Evolutionary conservation across 2,797 vertebrate genomes (phyloP), one percentile per base, ranked within the genome.

Genomic region (Oreonectes daqikongensis): DNA sequence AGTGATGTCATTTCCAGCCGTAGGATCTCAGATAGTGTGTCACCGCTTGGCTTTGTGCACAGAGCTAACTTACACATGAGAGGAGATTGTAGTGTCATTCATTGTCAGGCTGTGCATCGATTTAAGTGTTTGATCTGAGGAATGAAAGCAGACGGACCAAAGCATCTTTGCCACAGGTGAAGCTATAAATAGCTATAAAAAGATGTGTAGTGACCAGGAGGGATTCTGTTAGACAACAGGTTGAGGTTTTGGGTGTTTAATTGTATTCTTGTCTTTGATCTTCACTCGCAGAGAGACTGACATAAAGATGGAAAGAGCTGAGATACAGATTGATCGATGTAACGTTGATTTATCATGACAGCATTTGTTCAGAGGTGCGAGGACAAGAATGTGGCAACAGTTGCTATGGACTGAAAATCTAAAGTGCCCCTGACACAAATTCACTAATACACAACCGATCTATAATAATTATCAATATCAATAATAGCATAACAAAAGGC

Each of bases 111-210:
- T 48, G 50, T 35, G 1, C 26, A 71, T 66, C 14, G 42, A 70
- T 80, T 70, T 69, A 30, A 72, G 59, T 66, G 26, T 44, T 50
- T 80, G 71, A 73, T 55, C 42, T 10, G 2, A 4, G 59, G 20
- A 55, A 65, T 68, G 14, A 48, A 40, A 14, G 26, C 15, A 24
- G 40, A n/a, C 66, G 28, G 32, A 52, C 24, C 22, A 17, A 12
- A 52, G 44, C 24, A 57, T 20, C n/a, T 52, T 40, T 75, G 20
- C 12, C 24, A 26, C 22, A 11, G 64, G 61, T 60, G 38, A 32
- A 35, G 1, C 32, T 35, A 35, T 35, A 35, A 35, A 35, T 35
- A 35, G n/a, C n/a, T n/a, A n/a, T n/a, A n/a, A n/a, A n/a, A n/a
- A n/a, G n/a, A n/a, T n/a, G n/a, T n/a, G n/a, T n/a, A 35, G 32